Conservation (phyloP, 2,113 vertebrate genomes). For the Vidua chalybeata region DNA sequence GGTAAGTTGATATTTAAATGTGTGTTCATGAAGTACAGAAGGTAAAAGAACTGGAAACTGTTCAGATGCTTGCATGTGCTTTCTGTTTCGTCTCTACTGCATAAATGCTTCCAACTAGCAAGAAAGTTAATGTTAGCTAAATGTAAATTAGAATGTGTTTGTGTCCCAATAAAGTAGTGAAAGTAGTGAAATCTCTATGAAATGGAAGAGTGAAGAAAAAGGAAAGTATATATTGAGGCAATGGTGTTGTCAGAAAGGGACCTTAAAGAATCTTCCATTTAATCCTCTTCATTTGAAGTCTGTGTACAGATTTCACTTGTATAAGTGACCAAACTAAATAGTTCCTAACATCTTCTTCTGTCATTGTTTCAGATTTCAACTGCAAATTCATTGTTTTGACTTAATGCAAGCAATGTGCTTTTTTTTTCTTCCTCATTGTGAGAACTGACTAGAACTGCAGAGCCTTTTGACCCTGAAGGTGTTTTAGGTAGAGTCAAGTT, state of each 20-base stretch:
- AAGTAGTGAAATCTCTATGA: neutral
- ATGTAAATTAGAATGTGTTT: neutral
- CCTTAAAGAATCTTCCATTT: neutral
- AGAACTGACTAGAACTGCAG: conserved; percentile 74
- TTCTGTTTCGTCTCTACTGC: neutral
- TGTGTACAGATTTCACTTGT: neutral
- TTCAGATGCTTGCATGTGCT: neutral
- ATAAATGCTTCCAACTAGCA: neutral
- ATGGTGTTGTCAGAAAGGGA: neutral
- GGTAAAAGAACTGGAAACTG: neutral
- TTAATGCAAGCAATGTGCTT: neutral
- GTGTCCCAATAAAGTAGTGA: neutral
- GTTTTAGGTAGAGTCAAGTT: conserved; percentile 78
- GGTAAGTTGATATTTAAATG: neutral
- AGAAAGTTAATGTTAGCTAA: neutral
- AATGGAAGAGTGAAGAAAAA: neutral
- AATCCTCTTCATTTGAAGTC: neutral
- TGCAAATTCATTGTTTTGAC: neutral
- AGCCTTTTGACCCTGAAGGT: conserved; percentile 81
- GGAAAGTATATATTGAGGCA: neutral
- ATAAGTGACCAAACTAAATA: neutral
- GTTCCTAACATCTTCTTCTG: neutral
- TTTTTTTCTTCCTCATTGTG: conserved; percentile 22
- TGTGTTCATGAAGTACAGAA: neutral
- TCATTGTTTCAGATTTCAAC: neutral